Evolutionary conservation across 2,113 vertebrate genomes (phyloP), one percentile per base, ranked within the genome.

Genomic region (Cyprinodon variegatus): DNA sequence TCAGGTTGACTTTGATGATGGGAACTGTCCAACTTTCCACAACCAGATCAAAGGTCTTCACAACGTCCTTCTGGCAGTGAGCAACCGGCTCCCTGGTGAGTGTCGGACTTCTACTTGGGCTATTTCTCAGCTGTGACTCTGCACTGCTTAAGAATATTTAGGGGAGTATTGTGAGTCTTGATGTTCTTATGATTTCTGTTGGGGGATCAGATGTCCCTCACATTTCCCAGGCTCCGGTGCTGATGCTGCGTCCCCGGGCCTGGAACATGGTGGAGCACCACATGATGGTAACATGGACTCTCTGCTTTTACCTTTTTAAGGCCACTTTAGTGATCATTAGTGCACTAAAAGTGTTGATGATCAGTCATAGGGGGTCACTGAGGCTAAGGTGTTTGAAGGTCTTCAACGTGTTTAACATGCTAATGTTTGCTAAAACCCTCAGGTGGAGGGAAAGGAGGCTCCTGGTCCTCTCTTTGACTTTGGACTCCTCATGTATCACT

Each of bases 221-320:
- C n/a, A 83, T 95, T 69, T 91, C 92, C 72, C 84, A 93, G 77
- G 93, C 89, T n/a, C 94, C 93, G 0, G 81, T 95, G 69, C 91
- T 96, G 80, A 96, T 95, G 94, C 91, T 96, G 20, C 93, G 94
- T 5, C 95, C 94, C 4, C 91, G 95, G 46, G 94, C 95, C 11
- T 95, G 94, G 95, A 95, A 95, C 75, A 94, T 95, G 94, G 90
- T 93, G 57, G 94, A 95, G 50, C 91, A 94, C 88, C 93, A 93
- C 65, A 82, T 94, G 89, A 90, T 95, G 94, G 94, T 95, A 93
- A 11, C 14, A 8, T 7, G 11, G 11, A 17, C 0, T 0, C 8
- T 41, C 15, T 20, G 14, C 62, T 29, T 70, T 11, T 20, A 4
- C 4, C 15, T 39, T 2, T 22, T 59, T 39, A 14, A 11, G 3